Evolutionary conservation across 2,888 invertebrate species (phyloP).

Genomic region (Heterodera filipjevi): DNA sequence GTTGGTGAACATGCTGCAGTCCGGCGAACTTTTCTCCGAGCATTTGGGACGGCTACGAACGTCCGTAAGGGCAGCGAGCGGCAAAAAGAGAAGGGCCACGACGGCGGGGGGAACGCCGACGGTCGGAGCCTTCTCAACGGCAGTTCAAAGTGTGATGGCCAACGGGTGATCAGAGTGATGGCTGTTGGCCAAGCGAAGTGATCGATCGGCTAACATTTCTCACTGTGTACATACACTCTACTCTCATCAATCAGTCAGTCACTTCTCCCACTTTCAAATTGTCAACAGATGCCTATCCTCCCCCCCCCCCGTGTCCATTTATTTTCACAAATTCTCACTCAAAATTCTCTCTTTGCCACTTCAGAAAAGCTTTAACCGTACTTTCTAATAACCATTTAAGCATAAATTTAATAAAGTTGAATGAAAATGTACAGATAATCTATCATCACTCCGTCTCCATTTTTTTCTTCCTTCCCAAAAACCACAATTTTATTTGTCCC

Average conservation of each 20-base stretch:
- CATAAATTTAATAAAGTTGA: constrained; percentile 2
- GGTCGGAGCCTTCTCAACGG: neutral
- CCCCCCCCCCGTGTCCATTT: neutral
- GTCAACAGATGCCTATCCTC: neutral
- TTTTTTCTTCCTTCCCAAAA: too few relatives aligned
- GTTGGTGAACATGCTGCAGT: constrained; percentile 60
- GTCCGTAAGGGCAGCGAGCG: constrained; percentile 49
- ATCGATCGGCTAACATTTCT: neutral
- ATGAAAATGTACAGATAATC: too few relatives aligned
- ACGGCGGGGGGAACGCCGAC: neutral
- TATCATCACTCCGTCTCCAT: too few relatives aligned
- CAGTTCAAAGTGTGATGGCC: constrained; percentile 4
- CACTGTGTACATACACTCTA: neutral
- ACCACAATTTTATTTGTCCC: too few relatives aligned
- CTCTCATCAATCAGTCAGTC: neutral
- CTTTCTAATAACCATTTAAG: neutral
- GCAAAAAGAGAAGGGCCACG: constrained; percentile 3
- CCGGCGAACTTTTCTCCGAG: constrained; percentile 64
- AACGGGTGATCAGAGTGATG: neutral
- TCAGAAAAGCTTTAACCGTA: constrained; percentile 15
- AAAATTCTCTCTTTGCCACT: neutral
- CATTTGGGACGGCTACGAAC: constrained; percentile 60
- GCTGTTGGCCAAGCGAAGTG: neutral
- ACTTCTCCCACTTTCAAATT: neutral
- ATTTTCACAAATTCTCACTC: neutral